These are phyloP conservation scores for Dromococcyx pavoninus DNA, from an alignment of 2,797 vertebrate genomes.

Conservation along the genomic window DNA sequence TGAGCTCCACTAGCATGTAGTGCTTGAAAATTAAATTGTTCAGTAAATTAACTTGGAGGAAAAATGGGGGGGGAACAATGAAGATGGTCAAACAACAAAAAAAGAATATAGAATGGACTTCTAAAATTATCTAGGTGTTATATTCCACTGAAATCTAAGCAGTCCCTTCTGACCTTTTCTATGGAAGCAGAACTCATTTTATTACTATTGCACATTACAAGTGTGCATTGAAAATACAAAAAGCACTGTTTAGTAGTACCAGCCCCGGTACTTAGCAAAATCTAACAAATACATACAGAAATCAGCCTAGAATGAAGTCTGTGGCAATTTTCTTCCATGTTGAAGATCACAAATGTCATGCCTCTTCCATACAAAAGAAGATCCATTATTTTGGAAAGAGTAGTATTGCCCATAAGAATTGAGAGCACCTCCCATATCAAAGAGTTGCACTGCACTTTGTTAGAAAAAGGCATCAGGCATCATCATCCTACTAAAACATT, in stretches of 20 bases:
- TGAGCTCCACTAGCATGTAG: not conserved
- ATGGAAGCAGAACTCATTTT: not conserved
- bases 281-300: not conserved
- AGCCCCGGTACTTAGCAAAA: not conserved
- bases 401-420: not conserved
- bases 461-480: not conserved
- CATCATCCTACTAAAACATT: not conserved
- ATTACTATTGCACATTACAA: not conserved
- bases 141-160: not conserved
- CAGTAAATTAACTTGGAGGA: not conserved
- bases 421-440: not conserved
- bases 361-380: not conserved
- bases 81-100: not conserved
- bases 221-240: not conserved
- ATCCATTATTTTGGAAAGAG: not conserved
- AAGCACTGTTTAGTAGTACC: not conserved
- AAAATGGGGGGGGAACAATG: not conserved
- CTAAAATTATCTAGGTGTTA: rapidly evolving
- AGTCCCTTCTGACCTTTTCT: not conserved
- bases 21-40: not conserved
- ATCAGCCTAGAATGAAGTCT: not conserved
- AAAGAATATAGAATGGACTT: not conserved
- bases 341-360: not conserved
- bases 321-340: not conserved
- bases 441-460: not conserved